Conservation (phyloP, 2,113 vertebrate species). For the Otolemur garnettii region DNA sequence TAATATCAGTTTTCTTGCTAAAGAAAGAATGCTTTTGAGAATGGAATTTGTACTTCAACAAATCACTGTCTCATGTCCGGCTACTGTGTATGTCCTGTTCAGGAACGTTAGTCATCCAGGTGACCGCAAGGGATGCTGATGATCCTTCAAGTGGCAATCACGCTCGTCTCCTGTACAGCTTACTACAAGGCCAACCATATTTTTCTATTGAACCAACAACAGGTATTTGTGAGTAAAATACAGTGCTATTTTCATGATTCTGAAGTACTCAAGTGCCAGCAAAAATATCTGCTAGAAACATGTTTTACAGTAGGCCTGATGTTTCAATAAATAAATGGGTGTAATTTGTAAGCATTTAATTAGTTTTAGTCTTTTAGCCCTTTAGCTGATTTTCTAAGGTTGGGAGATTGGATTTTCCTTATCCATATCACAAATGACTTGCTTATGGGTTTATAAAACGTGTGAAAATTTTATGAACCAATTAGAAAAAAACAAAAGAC, state of each 20-base stretch:
- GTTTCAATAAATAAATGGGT: not conserved
- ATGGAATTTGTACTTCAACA: not conserved
- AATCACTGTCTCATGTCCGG: not conserved
- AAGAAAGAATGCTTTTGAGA: not conserved
- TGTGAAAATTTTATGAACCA: not conserved
- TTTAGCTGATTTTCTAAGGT: not conserved
- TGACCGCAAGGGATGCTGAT: constrained; percentile 96
- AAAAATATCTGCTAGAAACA: not conserved
- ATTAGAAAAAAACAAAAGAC: not conserved
- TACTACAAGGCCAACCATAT: constrained; percentile 95
- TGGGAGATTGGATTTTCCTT: not conserved
- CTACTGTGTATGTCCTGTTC: constrained; percentile 63
- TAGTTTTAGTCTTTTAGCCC: not conserved
- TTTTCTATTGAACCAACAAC: constrained; percentile 98
- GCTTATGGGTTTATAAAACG: not conserved
- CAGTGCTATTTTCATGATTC: not conserved
- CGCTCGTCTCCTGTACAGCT: constrained; percentile 95
- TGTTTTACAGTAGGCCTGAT: not conserved
- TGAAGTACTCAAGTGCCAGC: not conserved
- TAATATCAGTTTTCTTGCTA: not conserved
- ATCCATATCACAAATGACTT: not conserved
- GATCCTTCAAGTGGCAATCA: constrained; percentile 92
- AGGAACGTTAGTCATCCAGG: constrained; percentile 95
- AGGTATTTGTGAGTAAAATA: constrained; percentile 87
- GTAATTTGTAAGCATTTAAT: not conserved